Percentiles rank a stretch among this genome's conserved stretches.
Conservation (phyloP, 2,113 vertebrate genomes). For the Syngnathoides biaculeatus region DNA sequence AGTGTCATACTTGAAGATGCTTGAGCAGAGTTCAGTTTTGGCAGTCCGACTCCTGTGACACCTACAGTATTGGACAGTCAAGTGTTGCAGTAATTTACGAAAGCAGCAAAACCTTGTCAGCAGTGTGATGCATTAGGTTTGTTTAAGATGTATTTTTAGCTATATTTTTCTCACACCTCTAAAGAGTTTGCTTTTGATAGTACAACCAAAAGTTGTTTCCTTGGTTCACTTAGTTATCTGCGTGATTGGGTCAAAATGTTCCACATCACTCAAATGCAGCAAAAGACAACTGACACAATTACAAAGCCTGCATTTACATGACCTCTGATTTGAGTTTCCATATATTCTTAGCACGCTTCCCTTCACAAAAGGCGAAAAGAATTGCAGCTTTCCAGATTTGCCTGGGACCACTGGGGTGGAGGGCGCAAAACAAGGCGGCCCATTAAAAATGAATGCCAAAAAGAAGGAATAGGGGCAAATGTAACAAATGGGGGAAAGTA, state of each 20-base stretch:
- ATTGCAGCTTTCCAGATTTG: conserved; percentile 44
- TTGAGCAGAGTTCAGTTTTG: background rate
- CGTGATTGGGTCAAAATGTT: conserved; percentile 83
- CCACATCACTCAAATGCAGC: conserved; percentile 78
- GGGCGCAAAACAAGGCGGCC: conserved; percentile 59
- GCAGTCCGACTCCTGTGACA: conserved; percentile 18
- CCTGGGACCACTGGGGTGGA: conserved; percentile 57
- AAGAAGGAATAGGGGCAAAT: conserved; percentile 54
- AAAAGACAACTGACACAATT: conserved; percentile 80
- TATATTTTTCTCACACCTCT: background rate
- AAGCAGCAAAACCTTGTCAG: background rate
- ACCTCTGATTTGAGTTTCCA: conserved; percentile 82
- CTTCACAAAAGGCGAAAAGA: conserved; percentile 53
- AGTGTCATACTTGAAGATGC: background rate
- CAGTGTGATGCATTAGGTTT: background rate
- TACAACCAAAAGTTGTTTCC: conserved; percentile 23
- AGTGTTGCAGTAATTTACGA: background rate
- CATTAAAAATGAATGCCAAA: conserved; percentile 77
- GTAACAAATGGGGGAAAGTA: conserved; percentile 70
- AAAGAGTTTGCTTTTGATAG: conserved; percentile 4
- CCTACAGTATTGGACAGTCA: background rate
- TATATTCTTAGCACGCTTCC: conserved; percentile 74
- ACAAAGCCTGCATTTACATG: conserved; percentile 70
- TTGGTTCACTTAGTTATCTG: conserved; percentile 79
- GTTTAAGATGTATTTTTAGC: background rate